Conservation (phyloP, 2,113 vertebrate species). For the Cyrtonyx montezumae region DNA sequence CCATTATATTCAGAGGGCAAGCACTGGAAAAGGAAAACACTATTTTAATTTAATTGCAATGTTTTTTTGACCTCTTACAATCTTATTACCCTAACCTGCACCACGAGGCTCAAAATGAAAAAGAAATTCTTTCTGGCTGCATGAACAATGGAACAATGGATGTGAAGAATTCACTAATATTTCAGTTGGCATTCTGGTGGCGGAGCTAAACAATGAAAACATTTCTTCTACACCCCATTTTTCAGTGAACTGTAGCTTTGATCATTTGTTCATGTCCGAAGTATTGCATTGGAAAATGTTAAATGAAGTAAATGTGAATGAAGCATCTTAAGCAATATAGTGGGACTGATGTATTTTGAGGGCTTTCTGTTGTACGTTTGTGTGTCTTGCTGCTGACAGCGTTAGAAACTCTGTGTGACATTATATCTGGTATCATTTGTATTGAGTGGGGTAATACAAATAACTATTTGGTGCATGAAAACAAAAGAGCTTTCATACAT, state of each 20-base stretch:
- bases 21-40: constrained; percentile 33
- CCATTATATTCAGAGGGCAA: constrained; percentile 41
- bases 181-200: constrained; percentile 2
- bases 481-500: neutral
- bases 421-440: neutral
- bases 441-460: neutral
- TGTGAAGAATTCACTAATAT: neutral
- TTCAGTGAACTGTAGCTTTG: neutral
- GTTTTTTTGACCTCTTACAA: constrained; percentile 47
- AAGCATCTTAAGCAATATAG: neutral
- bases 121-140: constrained; percentile 8
- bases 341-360: neutral
- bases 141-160: constrained; percentile 31
- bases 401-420: neutral
- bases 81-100: constrained; percentile 38
- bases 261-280: neutral
- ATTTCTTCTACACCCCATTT: neutral
- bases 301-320: neutral
- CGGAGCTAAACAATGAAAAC: neutral
- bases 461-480: neutral
- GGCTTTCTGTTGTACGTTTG: neutral
- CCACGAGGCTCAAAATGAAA: constrained; percentile 6
- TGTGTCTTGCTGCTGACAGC: neutral
- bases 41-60: constrained; percentile 50
- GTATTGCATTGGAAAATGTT: neutral